Conservation (phyloP, 2,113 vertebrate genomes). For the Taurulus bubalis region DNA sequence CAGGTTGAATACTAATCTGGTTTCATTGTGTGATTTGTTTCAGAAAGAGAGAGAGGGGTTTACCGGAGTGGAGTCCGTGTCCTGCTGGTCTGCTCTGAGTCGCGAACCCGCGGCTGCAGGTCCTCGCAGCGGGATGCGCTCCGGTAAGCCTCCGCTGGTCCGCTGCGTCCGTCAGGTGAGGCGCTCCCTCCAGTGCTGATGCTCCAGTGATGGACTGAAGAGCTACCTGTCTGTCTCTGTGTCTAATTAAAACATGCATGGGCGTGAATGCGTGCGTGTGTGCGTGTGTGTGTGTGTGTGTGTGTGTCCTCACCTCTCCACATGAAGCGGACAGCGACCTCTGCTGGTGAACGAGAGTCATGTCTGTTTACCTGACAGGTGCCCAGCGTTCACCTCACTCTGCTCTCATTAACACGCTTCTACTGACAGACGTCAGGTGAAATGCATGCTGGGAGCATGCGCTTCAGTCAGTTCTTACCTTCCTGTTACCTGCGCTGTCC, state of each 20-base stretch:
- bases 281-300: background rate
- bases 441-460: no score
- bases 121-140: background rate
- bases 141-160: background rate
- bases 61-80: slow-evolving; percentile 28
- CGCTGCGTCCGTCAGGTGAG: background rate
- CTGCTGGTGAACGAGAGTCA: background rate
- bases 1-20: background rate
- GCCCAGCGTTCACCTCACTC: background rate
- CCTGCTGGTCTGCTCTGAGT: background rate
- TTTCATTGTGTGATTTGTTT: background rate
- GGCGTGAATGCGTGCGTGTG: background rate
- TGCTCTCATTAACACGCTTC: no score
- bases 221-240: background rate
- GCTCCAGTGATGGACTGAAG: slow-evolving; percentile 18
- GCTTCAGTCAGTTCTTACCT: no score
- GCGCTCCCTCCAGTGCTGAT: slow-evolving; percentile 1
- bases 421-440: no score
- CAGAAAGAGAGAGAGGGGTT: background rate
- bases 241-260: slow-evolving; percentile 4
- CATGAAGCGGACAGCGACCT: background rate
- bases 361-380: background rate
- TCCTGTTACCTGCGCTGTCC: no score
- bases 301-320: background rate
- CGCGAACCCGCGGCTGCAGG: background rate